Evolutionary conservation across 1,140 invertebrate species (phyloP), one percentile per base, ranked within the genome.

Genomic region (Drosophila ananassae): DNA sequence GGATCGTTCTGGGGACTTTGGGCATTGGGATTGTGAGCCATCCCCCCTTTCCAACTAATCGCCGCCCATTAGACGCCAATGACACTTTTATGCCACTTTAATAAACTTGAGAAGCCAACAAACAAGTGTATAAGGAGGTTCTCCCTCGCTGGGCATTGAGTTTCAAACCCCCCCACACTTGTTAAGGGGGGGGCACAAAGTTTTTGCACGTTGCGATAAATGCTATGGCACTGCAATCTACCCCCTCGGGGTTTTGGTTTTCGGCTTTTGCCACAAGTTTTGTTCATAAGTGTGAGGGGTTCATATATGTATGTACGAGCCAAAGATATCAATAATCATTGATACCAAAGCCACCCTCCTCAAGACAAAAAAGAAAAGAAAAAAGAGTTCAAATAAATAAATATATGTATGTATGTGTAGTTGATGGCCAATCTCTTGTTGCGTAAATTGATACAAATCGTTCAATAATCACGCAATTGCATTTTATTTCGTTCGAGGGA

Each of bases 31-130:
- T n/a, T 37, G 34, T 10, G 34, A 37, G 2, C 12, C 34, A 3
- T n/a, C 17, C 68, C 30, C 34, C 2, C 30, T 21, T 47, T 68
- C 24, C 78, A 76, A 67, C 79, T 90, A 87, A 90, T 90, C 87
- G 89, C 69, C 48, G 52, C 32, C 58, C 87, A 90, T 90, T 90
- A 90, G 79, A 73, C 69, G 76, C 73, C 79, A 87, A 90, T 79
- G 87, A 87, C 87, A 90, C 76, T 90, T 90, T 90, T 90, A 90
- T 87, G 87, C 76, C 79, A 80, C 87, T 87, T 87, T 87, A 90
- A 90, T 90, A 90, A 90, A 90, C 81, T 90, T 87, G 50, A 79
- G 67, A 51, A 72, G 67, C 44, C 52, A 71, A 80, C 64, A 73
- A 80, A 21, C 21, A 41, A 34, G 32, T 34, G 32, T 34, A 34